A percentile compares a stretch with the other conserved stretches of the same genome.
Conservation (phyloP, 2,888 invertebrate genomes). For the Endotricha flammealis region DNA sequence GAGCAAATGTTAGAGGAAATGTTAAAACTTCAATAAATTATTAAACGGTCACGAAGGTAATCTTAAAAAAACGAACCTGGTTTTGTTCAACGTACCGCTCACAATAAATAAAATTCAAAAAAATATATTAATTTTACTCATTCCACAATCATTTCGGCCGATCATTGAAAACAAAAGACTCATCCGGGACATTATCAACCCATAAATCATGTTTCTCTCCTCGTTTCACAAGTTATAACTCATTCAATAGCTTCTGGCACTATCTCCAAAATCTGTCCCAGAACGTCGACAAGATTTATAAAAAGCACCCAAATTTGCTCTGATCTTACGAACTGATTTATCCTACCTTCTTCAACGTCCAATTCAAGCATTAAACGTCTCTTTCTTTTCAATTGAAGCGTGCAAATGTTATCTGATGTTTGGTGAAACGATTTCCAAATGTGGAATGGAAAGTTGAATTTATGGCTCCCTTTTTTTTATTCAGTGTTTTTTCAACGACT, state of each 20-base stretch:
- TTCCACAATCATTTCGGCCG: too few species aligned
- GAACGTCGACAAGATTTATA: slow-evolving; percentile 24
- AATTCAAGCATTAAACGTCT: slow-evolving; percentile 35
- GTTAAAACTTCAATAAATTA: too few species aligned
- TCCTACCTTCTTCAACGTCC: slow-evolving; percentile 38
- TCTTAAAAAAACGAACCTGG: too few species aligned
- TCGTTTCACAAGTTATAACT: slow-evolving; percentile 30
- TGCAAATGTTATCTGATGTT: slow-evolving; percentile 33
- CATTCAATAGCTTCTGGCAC: slow-evolving; percentile 24
- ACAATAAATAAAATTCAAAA: too few species aligned
- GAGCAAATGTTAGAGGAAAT: too few species aligned
- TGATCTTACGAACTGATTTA: slow-evolving; percentile 23
- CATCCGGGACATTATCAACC: too few species aligned
- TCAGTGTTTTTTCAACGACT: too few species aligned
- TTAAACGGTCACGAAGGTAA: too few species aligned
- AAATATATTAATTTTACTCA: too few species aligned
- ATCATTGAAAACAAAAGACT: too few species aligned
- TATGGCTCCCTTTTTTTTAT: too few species aligned
- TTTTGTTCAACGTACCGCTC: too few species aligned
- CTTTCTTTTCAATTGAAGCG: slow-evolving; percentile 36
- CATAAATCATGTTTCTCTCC: slow-evolving; percentile 30
- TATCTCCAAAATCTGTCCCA: slow-evolving; percentile 21
- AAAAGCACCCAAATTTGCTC: slow-evolving; percentile 27
- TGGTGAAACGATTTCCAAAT: slow-evolving; percentile 15
- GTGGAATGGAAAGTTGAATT: slow-evolving; percentile 12